Base-by-base conservation (phyloP, 1,140 invertebrate species). In the Drosophila gunungcola region DNA sequence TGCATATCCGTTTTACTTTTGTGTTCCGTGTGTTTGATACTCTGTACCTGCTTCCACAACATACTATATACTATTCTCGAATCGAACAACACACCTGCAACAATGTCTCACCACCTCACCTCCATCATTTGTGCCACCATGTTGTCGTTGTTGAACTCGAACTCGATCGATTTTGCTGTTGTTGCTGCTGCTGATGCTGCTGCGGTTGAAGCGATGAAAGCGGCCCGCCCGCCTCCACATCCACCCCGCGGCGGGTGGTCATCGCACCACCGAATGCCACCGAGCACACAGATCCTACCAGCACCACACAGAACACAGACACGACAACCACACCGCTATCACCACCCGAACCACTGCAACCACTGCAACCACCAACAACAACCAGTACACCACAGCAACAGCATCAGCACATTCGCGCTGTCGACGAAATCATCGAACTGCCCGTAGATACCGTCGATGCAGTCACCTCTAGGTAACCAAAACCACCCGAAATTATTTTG, bases 371-470 rank as follows among this genome's bases (percentile, higher is more conserved):
- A 88, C 72, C 73, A 53, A 55, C 64, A 54, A 63, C 63, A 56
- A 80, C 78, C 34, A 88, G 83, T 89, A 86, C 82, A 56, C 83
- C 84, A 67, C 73, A 75, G 53, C 62, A 73, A 78, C 68, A 78
- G 60, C 75, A 91, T 63, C 72, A 73, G 51, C 70, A 74, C 21
- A 69, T 9, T 70, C 64, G 55, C 56, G 81, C 54, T 49, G 60
- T 48, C 64, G 78, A 78, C 27, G 88, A 91, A 54, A 85, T 82
- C 83, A 80, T 89, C 72, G 90, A 85, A 56, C 69, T 91, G 57
- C 78, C 90, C 42, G 72, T 89, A 90, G 90, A 91, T 80, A 91
- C 91, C 32, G 90, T 91, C 73, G 90, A 91, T 82, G 79, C 77
- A 55, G 68, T 57, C 38, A 48, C 55, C 67, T 73, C 77, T 91